Evolutionary conservation across 2,888 invertebrate species (phyloP).

Genomic region (Crematogaster levior): DNA sequence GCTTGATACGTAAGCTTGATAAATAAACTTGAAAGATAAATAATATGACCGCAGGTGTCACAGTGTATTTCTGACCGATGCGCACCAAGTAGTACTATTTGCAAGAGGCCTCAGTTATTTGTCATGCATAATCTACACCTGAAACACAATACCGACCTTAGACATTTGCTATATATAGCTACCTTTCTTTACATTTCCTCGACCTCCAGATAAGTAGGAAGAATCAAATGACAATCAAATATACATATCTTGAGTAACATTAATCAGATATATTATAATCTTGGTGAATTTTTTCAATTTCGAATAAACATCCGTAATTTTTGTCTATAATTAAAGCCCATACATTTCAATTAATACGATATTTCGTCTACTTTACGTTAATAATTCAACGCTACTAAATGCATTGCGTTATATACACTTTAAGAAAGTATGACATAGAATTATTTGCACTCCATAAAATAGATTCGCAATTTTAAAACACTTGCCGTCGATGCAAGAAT

Average conservation of each 20-base stretch:
- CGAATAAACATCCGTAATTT: not conserved
- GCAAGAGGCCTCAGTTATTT: not conserved
- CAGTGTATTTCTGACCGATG: not conserved
- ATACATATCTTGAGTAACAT: not conserved
- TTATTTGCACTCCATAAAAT: not conserved
- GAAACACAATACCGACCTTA: not conserved
- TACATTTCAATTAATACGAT: not conserved
- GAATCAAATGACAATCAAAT: not conserved
- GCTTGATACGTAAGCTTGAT: not conserved
- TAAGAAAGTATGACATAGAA: not conserved
- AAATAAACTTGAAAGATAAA: constrained; percentile 30
- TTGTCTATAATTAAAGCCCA: not conserved
- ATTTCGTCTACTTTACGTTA: not conserved
- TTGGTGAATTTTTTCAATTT: no score
- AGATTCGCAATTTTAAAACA: not conserved
- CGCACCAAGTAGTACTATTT: not conserved
- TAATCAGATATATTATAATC: no score
- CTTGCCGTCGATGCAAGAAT: not conserved
- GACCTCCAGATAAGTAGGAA: not conserved
- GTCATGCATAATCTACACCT: not conserved
- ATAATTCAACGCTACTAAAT: not conserved
- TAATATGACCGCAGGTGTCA: not conserved
- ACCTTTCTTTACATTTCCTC: not conserved
- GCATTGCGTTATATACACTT: not conserved
- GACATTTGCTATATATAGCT: not conserved